A percentile compares a stretch with the other conserved stretches of the same genome.
Evolutionary conservation across 2,888 invertebrate genomes (phyloP).

Genomic region (Drosophila mulleri): DNA sequence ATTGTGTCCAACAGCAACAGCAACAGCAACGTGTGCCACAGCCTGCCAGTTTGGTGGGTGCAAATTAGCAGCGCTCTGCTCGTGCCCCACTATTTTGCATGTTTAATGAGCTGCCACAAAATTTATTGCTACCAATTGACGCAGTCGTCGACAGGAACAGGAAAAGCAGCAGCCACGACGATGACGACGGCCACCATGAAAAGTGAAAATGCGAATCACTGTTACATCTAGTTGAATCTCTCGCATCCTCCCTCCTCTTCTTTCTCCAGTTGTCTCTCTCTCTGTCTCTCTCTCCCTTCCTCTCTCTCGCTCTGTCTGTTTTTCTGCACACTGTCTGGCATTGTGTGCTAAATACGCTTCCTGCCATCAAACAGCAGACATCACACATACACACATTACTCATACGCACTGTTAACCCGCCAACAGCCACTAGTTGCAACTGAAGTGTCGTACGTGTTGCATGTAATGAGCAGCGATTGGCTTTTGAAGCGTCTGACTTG

Average conservation of each 20-base stretch:
- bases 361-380: constrained; percentile 50
- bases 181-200: constrained; percentile 30
- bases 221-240: constrained; percentile 52
- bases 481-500: constrained; percentile 33
- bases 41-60: constrained; percentile 24
- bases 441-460: constrained; percentile 27
- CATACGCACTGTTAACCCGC: constrained; percentile 73
- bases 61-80: constrained; percentile 34
- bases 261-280: background rate
- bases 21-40: constrained; percentile 13
- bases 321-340: constrained; percentile 24
- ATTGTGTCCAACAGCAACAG: constrained; percentile 59
- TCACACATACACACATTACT: constrained; percentile 61
- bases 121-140: constrained; percentile 68
- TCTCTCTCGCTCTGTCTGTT: background rate
- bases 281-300: background rate
- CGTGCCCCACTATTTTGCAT: constrained; percentile 56
- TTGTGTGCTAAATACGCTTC: constrained; percentile 78
- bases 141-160: constrained; percentile 63
- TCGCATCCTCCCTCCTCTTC: background rate
- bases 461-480: constrained; percentile 47
- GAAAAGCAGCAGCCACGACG: constrained; percentile 43
- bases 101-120: constrained; percentile 75
- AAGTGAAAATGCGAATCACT: constrained; percentile 72
- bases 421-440: constrained; percentile 22